Evolutionary conservation across 37 sponge, comb jelly and placozoan genomes (phyloP), one percentile per base, ranked within the genome.

Genomic region (Aplysina aerophoba): DNA sequence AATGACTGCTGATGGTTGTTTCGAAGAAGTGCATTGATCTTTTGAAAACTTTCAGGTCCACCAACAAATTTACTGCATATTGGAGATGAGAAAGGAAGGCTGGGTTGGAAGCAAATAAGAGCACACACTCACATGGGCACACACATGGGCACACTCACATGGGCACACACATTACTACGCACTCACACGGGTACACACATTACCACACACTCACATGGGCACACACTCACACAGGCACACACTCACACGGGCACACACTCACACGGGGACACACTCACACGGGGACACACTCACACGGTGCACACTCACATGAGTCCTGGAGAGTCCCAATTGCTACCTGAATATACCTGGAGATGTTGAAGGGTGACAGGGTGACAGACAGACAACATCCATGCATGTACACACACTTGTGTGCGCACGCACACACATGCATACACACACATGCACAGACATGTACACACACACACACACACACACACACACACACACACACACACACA

Each of bases 1-100:
- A 95, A 73, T 14, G 72, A 36, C 24, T 95, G 81, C 30, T 59
- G 86, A 79, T 58, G n/a, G 72, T 56, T 78, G 62, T 55, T 77
- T 5, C 33, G 64, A 4, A 60, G 60, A 81, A 58, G 58, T 15
- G 73, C 77, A 53, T 69, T 55, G 21, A 64, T 74, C 66, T 41
- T 71, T 25, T 72, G 25, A 34, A 84, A 27, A 74, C 37, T 37
- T 0, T 63, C 41, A 15, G 75, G 39, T 17, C 56, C 84, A 28
- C 84, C 84, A 8, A 41, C 56, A 17, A 84, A 71, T 12, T 64
- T 21, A 27, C 61, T 81, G 55, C 25, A 35, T 20, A 8, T 21
- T 55, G 25, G 17, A 62, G 28, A 6, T 2, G 4, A 28, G 3
- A 4, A 62, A 28, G 64, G 3, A 11, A 13, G 28, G 13, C 22